Conservation (phyloP, 2,888 invertebrate species). For the Caenorhabditis virilis region DNA sequence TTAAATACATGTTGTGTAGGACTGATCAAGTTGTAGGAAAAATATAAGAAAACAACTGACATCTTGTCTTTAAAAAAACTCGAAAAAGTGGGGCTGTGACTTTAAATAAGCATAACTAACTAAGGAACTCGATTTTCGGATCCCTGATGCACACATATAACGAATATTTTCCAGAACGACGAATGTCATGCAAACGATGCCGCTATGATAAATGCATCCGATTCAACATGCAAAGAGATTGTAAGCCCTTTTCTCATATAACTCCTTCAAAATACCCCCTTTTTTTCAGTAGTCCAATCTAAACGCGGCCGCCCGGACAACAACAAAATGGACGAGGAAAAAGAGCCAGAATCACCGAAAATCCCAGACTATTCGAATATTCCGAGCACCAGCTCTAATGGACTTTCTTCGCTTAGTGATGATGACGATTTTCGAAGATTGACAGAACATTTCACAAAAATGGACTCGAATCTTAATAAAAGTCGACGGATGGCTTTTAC, state of each 20-base stretch:
- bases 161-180: slow-evolving; percentile 14
- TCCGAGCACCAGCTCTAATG: background rate
- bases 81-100: background rate
- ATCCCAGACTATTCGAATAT: background rate
- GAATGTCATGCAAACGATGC: slow-evolving; percentile 37
- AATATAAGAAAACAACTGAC: too few relatives aligned
- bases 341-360: background rate
- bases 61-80: too few relatives aligned
- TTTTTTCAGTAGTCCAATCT: slow-evolving; percentile 11
- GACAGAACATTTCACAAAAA: slow-evolving; percentile 25
- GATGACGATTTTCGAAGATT: slow-evolving; percentile 11
- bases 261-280: background rate
- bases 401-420: background rate
- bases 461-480: slow-evolving; percentile 38
- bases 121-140: too few relatives aligned
- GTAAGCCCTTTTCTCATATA: slow-evolving; percentile 7
- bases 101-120: too few relatives aligned
- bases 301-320: slow-evolving; percentile 2
- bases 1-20: too few relatives aligned
- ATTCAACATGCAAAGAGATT: slow-evolving; percentile 32
- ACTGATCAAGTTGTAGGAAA: too few relatives aligned
- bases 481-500: slow-evolving; percentile 21
- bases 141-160: too few relatives aligned
- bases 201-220: slow-evolving; percentile 34
- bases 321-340: background rate